Evolutionary conservation across 2,888 invertebrate species (phyloP), one percentile per base, ranked within the genome.

Genomic region (Melieria omissa): DNA sequence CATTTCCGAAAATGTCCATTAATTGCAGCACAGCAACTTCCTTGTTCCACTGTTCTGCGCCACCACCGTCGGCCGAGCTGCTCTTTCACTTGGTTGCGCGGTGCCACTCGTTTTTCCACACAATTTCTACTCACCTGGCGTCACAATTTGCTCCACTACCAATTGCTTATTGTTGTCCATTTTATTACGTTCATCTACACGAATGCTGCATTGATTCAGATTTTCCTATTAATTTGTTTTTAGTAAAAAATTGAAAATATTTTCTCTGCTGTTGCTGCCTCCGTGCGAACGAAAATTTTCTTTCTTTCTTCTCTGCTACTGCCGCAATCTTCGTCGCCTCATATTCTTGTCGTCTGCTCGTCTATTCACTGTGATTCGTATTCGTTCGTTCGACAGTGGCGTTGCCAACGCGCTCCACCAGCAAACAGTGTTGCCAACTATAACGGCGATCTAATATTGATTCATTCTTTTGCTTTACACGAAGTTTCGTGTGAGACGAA

Each of bases 121-220:
- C 9, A n/a, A 63, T 62, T 9, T 70, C 41, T 49, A 74, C 75
- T 72, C 79, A 89, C 89, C 89, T 88, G 89, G 87, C 76, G 86
- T 85, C 76, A 88, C 85, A 78, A 85, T 85, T 75, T 86, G 84
- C 80, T 87, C 86, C 80, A 80, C 84, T 78, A 85, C 82, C 75
- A 85, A 84, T 80, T 80, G 81, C 78, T 83, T 86, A 78, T 83
- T 85, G 78, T 82, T 83, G 85, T 88, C 88, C 89, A 89, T 89
- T 83, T 83, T 76, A 70, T 74, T 72, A 73, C 71, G 74, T 71
- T 72, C 74, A 75, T 70, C 65, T 73, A 60, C 66, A 70, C 66
- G 74, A 75, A 70, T 74, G 54, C 69, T 73, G 74, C 77, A 75
- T 78, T 66, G 73, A 76, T 72, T 61, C n/a, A 49, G 44, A 61